Base-by-base conservation (phyloP, 1,140 invertebrate species). In the Orussus abietinus region DNA sequence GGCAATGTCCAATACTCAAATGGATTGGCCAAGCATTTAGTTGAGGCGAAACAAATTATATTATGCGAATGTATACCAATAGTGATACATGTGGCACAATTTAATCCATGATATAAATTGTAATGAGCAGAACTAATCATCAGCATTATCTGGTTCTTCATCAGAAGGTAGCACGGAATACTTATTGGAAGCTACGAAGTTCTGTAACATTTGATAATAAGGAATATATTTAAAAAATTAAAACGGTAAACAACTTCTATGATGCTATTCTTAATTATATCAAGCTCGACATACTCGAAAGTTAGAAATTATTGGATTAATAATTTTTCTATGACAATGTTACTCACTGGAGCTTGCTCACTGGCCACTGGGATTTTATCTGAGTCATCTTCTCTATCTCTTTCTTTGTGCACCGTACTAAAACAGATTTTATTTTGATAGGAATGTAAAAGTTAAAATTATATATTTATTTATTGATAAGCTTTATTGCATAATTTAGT, bases 171-270 rank as follows among this genome's bases (percentile, higher is more conserved):
- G 51, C 61, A 72, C 70, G 39, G 64, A 66, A 62, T 68, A 81
- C 69, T 80, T 80, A 54, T 81, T 81, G 53, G 78, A 78, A 59
- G 75, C 78, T 55, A 78, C 75, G 47, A 80, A 80, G 57, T 78
- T 80, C 80, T 81, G 75, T 9, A 75, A 76, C 46, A 33, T 48
- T 14, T 39, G 34, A 37, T 45, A 42, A 42, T 33, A 34, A 42
- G 6, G 13, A 21, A 47, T 11, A 14, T 33, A n/a, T n/a, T n/a
- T n/a, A n/a, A n/a, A n/a, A n/a, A n/a, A n/a, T 12, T 33, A 29
- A 37, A 15, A 44, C 18, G 14, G 10, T 26, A 30, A 25, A 34
- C 25, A 5, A 28, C 13, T 13, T 21, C 32, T n/a, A n/a, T n/a
- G n/a, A n/a, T n/a, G n/a, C n/a, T n/a, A n/a, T n/a, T n/a, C n/a